phyloP scores from a whole-genome alignment of 2,113 vertebrate genomes.

The Rhynchomys soricoides region DNA sequence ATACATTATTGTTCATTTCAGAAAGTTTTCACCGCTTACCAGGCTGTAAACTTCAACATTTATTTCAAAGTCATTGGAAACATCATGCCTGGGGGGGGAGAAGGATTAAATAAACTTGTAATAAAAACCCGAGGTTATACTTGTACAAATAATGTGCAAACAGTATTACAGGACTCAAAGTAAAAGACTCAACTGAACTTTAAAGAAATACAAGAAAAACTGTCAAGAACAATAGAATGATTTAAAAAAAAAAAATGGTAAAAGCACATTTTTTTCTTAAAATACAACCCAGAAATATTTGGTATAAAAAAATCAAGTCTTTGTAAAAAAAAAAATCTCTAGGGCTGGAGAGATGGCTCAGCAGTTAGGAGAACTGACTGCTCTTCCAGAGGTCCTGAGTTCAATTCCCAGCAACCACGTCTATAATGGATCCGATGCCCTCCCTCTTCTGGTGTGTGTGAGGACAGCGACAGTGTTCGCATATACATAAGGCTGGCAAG shows the following conservation, averaged over 20 bases:
- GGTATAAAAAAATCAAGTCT: too few relatives aligned
- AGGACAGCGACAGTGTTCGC: too few relatives aligned
- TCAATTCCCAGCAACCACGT: too few relatives aligned
- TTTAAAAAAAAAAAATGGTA: background rate
- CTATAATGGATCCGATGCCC: too few relatives aligned
- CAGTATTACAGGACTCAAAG: background rate
- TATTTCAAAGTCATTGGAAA: constrained; percentile 94
- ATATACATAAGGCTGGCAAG: background rate
- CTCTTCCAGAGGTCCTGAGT: too few relatives aligned
- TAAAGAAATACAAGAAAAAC: constrained; percentile 34
- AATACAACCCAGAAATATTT: background rate
- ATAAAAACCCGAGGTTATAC: background rate
- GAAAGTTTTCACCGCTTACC: constrained; percentile 87
- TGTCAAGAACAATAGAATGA: background rate
- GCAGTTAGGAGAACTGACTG: too few relatives aligned
- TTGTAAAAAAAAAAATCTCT: too few relatives aligned
- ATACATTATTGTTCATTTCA: constrained; percentile 33
- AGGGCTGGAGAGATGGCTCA: too few relatives aligned
- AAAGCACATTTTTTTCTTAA: background rate
- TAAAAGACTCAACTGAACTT: constrained; percentile 37
- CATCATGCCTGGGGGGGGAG: constrained; percentile 88
- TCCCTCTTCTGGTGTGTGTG: too few relatives aligned
- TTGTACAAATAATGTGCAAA: constrained; percentile 48
- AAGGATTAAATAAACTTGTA: background rate
- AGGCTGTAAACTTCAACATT: constrained; percentile 94